Base-by-base conservation (phyloP, 2,113 vertebrate species). In the Eclectus roratus region DNA sequence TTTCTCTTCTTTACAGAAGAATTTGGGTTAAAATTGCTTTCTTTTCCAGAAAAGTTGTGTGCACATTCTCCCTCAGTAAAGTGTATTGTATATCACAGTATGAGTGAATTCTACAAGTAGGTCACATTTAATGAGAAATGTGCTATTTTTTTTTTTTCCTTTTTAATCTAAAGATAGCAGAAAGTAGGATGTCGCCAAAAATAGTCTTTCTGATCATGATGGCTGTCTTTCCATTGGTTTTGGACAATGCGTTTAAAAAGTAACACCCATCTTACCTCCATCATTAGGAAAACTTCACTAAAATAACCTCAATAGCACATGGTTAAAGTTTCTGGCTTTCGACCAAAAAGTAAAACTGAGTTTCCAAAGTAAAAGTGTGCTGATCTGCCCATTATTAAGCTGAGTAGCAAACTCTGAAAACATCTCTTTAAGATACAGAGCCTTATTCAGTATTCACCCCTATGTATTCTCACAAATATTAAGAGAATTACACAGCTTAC, bases 71-170 rank as follows among this genome's bases (percentile, higher is more conserved):
- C 35, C 69, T 79, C 65, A 60, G 55, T 68, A 89, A 78, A 80
- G 47, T 72, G 60, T 60, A 92, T 95, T 93, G 86, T 84, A 52
- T 87, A 69, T 92, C 94, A 89, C 87, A 95, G 89, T 88, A 50
- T 85, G 93, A 66, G 55, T 68, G 90, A 83, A 68, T 83, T 93
- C 76, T 71, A 81, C 82, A 96, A 94, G 85, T 91, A 91, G 94
- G 91, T 95, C 95, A 96, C 79, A 71, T 93, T 95, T 96, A 96
- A 95, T 88, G 93, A 96, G 93, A 78, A 88, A 83, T 44, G 74
- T 69, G 35, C 35, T 4, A 4, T 39, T 43, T 82, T 71, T 81
- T 47, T 46, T 82, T 79, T n/a, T 39, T 23, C 9, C 33, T 58
- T 58, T 58, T 71, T 25, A 76, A 91, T 89, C 82, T 86, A 93